Base-by-base conservation (phyloP, 2,113 vertebrate species). In the Xenopus laevis region DNA sequence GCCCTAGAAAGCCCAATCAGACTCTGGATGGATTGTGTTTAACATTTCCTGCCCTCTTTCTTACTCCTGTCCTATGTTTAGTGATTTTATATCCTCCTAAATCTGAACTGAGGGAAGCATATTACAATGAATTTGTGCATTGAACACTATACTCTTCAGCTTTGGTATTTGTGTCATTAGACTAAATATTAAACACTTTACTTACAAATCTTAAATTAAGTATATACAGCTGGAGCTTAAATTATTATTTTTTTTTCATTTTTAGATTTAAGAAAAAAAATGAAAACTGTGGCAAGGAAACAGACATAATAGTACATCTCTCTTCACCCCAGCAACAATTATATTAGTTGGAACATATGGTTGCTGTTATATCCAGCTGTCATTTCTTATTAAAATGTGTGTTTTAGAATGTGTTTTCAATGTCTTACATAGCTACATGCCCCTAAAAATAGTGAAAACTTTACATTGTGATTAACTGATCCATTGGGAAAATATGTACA, bases 341-440 rank as follows among this genome's bases (percentile, higher is more conserved):
- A 69, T 55, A 69, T 61, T 47, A 68, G 40, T 15, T 40, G 21
- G 66, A 76, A 76, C 73, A 76, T 69, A 76, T 76, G 73, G 66
- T 69, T 69, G 45, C 66, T 53, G 73, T 76, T 76, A 76, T 59
- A 69, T 67, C 73, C 73, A 46, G 73, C 73, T 76, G 73, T 76
- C 73, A 76, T 63, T 69, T 69, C 66, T 69, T 76, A 76, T 69
- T 76, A 76, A 76, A 61, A 69, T 63, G 73, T 64, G 73, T 76
- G 73, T 69, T 69, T 68, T 63, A 69, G 73, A 75, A 68, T 69
- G 47, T 57, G 73, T 66, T 55, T 76, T 53, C 73, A 68, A 57
- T 76, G 66, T 45, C 66, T 61, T 50, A 69, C 66, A 69, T 61
- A 27, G 53, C 45, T 55, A 52, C 30, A 18, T 57, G 46, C 65